These are phyloP conservation scores for Drosophila histrio DNA, from an alignment of 2,888 invertebrate species.

Conservation along the genomic window DNA sequence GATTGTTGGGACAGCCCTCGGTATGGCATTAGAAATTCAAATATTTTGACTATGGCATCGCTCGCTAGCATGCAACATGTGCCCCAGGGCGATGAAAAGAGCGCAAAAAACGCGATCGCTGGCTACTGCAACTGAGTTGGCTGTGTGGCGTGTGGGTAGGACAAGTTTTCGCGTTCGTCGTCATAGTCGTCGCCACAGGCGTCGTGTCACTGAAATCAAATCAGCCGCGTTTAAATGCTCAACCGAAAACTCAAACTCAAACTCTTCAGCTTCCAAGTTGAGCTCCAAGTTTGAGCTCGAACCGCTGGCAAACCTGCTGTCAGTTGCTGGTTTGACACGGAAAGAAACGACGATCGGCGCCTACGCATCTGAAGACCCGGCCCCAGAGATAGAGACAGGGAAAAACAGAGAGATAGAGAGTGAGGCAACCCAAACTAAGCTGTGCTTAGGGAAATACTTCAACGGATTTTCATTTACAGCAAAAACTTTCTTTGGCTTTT, in stretches of 20 bases:
- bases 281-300: constrained; percentile 32
- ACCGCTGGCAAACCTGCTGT: constrained; percentile 74
- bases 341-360: constrained; percentile 73
- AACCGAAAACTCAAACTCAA: constrained; percentile 70
- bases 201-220: constrained; percentile 79
- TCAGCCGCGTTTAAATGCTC: constrained; percentile 78
- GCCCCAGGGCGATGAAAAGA: constrained; percentile 64
- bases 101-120: constrained; percentile 46
- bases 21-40: constrained; percentile 78
- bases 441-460: constrained; percentile 78
- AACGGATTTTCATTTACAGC: constrained; percentile 73
- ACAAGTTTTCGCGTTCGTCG: constrained; percentile 49
- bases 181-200: constrained; percentile 63
- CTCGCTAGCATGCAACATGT: constrained; percentile 60
- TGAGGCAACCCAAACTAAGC: constrained; percentile 55
- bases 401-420: constrained; percentile 6
- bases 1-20: constrained; percentile 60
- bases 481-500: constrained; percentile 68
- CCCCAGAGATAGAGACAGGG: constrained; percentile 22
- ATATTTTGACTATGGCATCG: constrained; percentile 76
- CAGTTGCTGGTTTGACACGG: constrained; percentile 78
- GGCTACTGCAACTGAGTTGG: constrained; percentile 66
- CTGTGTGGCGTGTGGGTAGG: constrained; percentile 48
- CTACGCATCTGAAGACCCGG: constrained; percentile 66
- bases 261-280: constrained; percentile 52